Base-by-base conservation (phyloP, 1,140 invertebrate species). In the Leptinotarsa texana region DNA sequence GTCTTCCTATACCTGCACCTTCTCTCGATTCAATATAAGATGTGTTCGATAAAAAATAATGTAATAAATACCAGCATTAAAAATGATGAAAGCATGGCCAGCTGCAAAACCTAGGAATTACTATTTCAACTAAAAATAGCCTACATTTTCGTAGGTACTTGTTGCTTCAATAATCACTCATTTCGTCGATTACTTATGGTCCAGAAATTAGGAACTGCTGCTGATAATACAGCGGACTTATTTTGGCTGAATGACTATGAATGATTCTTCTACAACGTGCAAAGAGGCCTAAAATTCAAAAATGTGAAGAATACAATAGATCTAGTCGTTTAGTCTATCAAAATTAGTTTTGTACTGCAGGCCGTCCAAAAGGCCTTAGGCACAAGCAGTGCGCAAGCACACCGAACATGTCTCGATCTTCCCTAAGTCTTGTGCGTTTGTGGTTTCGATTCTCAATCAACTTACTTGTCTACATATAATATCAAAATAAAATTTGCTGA, bases 401-500 rank as follows among this genome's bases (percentile, higher is more conserved):
- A 42, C 61, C 71, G 63, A 73, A 73, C 74, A 76, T 80, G 75
- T 82, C 80, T 81, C 77, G 82, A 82, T 83, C 82, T 83, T 83
- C 82, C 82, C 74, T 47, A 78, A 77, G 78, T 80, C 76, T 83
- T 81, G 80, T 76, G 80, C 75, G 77, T 77, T 74, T 78, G 73
- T 81, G 74, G 80, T 81, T 81, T 80, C 75, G 68, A 78, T 75
- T 77, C 79, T 80, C 71, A 76, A 74, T 75, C 76, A 79, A 81
- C 78, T 67, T 81, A 81, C 80, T 82, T 82, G 79, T 83, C 80
- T 79, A 81, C 81, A 81, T 83, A 80, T 83, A 82, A 81, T 82
- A 82, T 80, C 75, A 78, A 77, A 82, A 80, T 78, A 80, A 80
- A 42, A 80, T 72, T 81, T 81, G 80, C 78, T 79, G 77, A 78